A percentile compares a stretch with the other conserved stretches of the same genome.
Conservation (phyloP, 2,888 invertebrate genomes). For the Crioceris asparagi region DNA sequence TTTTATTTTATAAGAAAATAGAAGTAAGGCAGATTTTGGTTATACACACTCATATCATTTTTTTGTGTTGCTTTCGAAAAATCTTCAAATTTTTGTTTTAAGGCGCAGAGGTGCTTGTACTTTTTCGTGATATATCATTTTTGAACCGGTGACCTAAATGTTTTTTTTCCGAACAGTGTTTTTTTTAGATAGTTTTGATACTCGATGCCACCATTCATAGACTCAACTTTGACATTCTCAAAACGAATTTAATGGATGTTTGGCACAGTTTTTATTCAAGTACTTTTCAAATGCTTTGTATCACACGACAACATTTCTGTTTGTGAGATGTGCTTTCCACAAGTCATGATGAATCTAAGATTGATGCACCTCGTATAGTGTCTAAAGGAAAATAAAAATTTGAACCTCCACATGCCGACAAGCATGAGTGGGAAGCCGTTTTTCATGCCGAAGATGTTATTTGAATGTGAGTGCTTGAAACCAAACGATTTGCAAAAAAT, state of each 20-base stretch:
- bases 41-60: slow-evolving; percentile 47
- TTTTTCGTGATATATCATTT: slow-evolving; percentile 50
- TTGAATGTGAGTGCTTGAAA: slow-evolving; percentile 41
- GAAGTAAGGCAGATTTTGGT: slow-evolving; percentile 61
- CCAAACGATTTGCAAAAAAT: too few relatives aligned
- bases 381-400: slow-evolving; percentile 30
- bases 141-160: slow-evolving; percentile 49
- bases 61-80: slow-evolving; percentile 40
- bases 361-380: slow-evolving; percentile 36
- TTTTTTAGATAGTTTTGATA: slow-evolving; percentile 7
- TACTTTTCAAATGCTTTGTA: too few relatives aligned
- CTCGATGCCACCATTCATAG: too few relatives aligned
- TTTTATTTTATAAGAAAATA: slow-evolving; percentile 47
- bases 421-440: too few relatives aligned
- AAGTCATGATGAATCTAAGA: too few relatives aligned
- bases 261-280: too few relatives aligned
- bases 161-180: slow-evolving; percentile 38
- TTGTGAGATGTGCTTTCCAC: too few relatives aligned
- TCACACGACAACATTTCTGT: too few relatives aligned
- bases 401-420: slow-evolving; percentile 32
- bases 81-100: slow-evolving; percentile 48
- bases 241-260: too few relatives aligned
- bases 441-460: slow-evolving; percentile 31
- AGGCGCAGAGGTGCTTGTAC: slow-evolving; percentile 67
- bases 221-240: too few relatives aligned